Base-by-base conservation (phyloP, 2,797 vertebrate species). In the Erpetoichthys calabaricus region DNA sequence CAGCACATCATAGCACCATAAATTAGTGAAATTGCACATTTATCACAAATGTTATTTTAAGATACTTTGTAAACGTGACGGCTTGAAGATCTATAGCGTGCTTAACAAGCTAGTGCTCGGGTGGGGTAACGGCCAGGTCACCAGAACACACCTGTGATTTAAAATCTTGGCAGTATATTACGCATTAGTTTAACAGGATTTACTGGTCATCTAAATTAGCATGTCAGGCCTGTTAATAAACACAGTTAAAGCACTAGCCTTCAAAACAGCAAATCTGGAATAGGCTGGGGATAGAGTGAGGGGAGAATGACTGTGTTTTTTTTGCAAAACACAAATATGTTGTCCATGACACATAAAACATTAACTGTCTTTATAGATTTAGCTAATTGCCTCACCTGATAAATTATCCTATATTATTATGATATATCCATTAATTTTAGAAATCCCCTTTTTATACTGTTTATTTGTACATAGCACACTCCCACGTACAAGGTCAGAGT, bases 11-110 rank as follows among this genome's bases (percentile, higher is more conserved):
- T 80, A 82, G 83, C 81, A 79, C 85, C 78, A 89, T 94, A 92
- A 97, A 94, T 94, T 94, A 95, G 87, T 88, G 88, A 94, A 92
- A 96, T 92, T 91, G 88, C 90, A 91, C 91, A 97, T 97, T 97
- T 90, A 92, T 97, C 92, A 92, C 84, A 73, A 79, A 76, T 80
- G 88, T 92, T 94, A 90, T 93, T 95, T 92, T 92, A 91, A 92
- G 88, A 92, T 89, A 87, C 88, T 88, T 86, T 75, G 73, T 81
- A 86, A 89, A 88, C 68, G 78, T 75, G 86, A 83, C 79, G 78
- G 77, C 74, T 79, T 66, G 71, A 71, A 86, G 86, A 89, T 81
- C 79, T 79, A 86, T 72, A 71, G 73, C 63, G 65, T 63, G 63
- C 76, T 75, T 74, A 77, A 72, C 75, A 78, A 78, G 80, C 73